Conservation (phyloP, 2,113 vertebrate species). For the Chaenocephalus aceratus region DNA sequence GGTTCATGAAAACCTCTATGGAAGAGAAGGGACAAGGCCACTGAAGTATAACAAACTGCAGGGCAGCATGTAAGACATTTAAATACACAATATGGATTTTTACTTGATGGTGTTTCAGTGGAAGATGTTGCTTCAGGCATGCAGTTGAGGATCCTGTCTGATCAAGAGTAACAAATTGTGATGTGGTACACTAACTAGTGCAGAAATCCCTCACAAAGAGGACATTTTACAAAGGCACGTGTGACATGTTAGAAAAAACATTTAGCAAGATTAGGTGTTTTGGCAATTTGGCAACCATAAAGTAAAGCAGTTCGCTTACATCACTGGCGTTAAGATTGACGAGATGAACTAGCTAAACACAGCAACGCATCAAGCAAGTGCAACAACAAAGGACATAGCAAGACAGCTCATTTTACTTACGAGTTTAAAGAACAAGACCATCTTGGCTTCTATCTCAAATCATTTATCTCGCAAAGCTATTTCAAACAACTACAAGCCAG, state of each 20-base stretch:
- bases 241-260: not conserved
- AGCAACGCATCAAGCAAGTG: too few species aligned
- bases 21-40: not conserved
- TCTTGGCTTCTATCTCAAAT: too few species aligned
- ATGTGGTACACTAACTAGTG: not conserved
- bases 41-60: not conserved
- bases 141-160: constrained; percentile 46
- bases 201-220: constrained; percentile 3
- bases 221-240: not conserved
- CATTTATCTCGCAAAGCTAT: too few species aligned
- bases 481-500: too few species aligned
- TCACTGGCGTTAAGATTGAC: too few species aligned
- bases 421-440: too few species aligned
- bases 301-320: too few species aligned
- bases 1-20: constrained; percentile 41
- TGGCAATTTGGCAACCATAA: too few species aligned
- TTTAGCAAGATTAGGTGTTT: not conserved
- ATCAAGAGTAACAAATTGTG: constrained; percentile 24
- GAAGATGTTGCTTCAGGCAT: constrained; percentile 4
- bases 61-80: not conserved
- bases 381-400: too few species aligned
- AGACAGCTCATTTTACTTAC: too few species aligned
- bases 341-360: too few species aligned
- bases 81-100: constrained; percentile 9
- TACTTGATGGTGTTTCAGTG: constrained; percentile 45